Conservation (phyloP, 2,888 invertebrate species). For the Amblyjoppa fuscipennis region DNA sequence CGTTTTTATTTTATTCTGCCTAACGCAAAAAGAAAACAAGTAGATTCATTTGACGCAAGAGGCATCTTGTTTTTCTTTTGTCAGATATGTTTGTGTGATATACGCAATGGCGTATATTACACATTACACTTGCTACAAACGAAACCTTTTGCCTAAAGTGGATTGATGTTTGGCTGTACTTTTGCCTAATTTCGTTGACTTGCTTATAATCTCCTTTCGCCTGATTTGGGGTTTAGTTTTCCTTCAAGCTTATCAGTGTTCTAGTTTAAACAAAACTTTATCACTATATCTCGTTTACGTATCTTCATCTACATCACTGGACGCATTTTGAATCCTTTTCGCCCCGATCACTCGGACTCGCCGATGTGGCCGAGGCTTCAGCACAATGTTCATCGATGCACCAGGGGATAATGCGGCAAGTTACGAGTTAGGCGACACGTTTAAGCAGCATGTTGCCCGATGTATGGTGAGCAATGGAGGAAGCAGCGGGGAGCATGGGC, state of each 20-base stretch:
- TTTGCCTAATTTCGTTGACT: too few species aligned
- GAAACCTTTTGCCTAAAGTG: too few species aligned
- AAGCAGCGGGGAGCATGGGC: conserved; percentile 40
- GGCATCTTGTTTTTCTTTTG: too few species aligned
- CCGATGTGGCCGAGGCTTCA: neutral
- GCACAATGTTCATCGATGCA: conserved; percentile 29
- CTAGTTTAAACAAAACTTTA: neutral
- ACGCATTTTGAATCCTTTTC: neutral
- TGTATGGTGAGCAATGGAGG: neutral
- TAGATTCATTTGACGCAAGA: neutral
- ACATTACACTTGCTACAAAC: too few species aligned
- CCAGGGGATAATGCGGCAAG: conserved; percentile 48
- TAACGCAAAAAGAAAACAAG: neutral
- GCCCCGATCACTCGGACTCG: neutral
- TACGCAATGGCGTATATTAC: too few species aligned
- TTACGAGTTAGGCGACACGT: conserved; percentile 7
- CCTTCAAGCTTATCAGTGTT: neutral
- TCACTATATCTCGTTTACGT: neutral
- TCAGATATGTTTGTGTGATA: too few species aligned
- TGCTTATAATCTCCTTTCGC: too few species aligned
- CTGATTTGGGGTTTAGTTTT: too few species aligned
- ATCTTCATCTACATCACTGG: neutral
- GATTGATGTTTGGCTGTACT: too few species aligned
- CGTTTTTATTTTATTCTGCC: neutral
- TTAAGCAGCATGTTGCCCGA: conserved; percentile 18